A percentile compares a stretch with the other conserved stretches of the same genome.
phyloP scores from a whole-genome alignment of 2,888 invertebrate species.

The Drosophila helvetica region DNA sequence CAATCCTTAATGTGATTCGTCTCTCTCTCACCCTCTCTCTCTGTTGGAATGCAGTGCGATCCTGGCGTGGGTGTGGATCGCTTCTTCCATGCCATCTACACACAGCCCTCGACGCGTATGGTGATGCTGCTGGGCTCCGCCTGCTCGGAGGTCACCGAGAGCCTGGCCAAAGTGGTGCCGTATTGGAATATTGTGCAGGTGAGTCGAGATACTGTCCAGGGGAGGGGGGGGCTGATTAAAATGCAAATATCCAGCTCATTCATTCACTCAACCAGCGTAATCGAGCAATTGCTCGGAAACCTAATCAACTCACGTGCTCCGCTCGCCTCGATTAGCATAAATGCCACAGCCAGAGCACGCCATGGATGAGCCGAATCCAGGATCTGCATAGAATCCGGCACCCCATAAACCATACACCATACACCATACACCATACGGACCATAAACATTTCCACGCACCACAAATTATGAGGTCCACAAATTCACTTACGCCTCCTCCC shows the following conservation, averaged over 20 bases:
- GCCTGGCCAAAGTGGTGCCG: slow-evolving; percentile 94
- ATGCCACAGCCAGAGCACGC: slow-evolving; percentile 42
- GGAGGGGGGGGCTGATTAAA: slow-evolving; percentile 59
- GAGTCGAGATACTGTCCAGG: slow-evolving; percentile 46
- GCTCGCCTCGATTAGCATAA: slow-evolving; percentile 71
- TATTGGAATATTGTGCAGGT: slow-evolving; percentile 97
- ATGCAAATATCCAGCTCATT: slow-evolving; percentile 59
- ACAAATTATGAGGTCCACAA: slow-evolving; percentile 46
- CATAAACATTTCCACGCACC: slow-evolving; percentile 70
- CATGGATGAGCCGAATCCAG: neutral
- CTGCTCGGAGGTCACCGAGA: slow-evolving; percentile 95
- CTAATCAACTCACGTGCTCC: slow-evolving; percentile 76
- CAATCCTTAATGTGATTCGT: neutral
- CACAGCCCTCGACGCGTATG: slow-evolving; percentile 89
- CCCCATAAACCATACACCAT: slow-evolving; percentile 47
- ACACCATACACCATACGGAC: slow-evolving; percentile 24
- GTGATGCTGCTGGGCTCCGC: slow-evolving; percentile 93
- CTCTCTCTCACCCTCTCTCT: slow-evolving; percentile 5
- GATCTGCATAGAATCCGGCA: slow-evolving; percentile 18
- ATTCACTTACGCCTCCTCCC: slow-evolving; percentile 33
- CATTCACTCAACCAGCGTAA: slow-evolving; percentile 50
- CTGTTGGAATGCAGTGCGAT: slow-evolving; percentile 89
- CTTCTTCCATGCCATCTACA: slow-evolving; percentile 95
- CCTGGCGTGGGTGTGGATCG: slow-evolving; percentile 95
- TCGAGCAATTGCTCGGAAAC: slow-evolving; percentile 24